Conservation (phyloP, 2,888 invertebrate genomes). For the Notocelia uddmanniana region DNA sequence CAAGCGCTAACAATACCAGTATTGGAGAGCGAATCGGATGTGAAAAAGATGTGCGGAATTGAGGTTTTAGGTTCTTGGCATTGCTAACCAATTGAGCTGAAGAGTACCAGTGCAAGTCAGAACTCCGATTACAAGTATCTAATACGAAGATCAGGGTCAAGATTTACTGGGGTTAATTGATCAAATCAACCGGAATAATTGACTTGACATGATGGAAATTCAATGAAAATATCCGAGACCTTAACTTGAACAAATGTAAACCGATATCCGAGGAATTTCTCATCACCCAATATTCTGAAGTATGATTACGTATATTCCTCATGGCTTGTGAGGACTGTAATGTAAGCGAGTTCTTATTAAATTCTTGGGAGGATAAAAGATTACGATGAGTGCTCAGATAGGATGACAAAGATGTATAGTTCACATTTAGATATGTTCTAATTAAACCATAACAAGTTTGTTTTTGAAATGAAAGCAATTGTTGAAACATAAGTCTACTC, state of each 20-base stretch:
- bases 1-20: no score
- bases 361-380: slow-evolving; percentile 15
- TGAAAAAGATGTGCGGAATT: not conserved
- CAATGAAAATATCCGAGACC: slow-evolving; percentile 52
- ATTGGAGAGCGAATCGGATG: no score
- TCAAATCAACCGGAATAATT: slow-evolving; percentile 61
- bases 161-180: not conserved
- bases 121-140: not conserved
- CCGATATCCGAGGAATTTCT: slow-evolving; percentile 39
- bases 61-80: not conserved
- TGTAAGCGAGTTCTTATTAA: slow-evolving; percentile 31
- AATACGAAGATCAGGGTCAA: not conserved
- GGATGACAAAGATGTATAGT: not conserved
- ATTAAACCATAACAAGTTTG: no score
- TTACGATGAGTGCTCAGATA: not conserved
- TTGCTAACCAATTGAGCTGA: not conserved
- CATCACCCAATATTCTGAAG: slow-evolving; percentile 25
- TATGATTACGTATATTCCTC: slow-evolving; percentile 20
- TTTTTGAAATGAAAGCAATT: no score
- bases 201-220: slow-evolving; percentile 53
- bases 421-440: no score
- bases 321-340: not conserved
- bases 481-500: no score
- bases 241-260: slow-evolving; percentile 45
- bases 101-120: not conserved